Evolutionary conservation across 2,888 invertebrate genomes (phyloP).

Genomic region (Strigamia crassipes): DNA sequence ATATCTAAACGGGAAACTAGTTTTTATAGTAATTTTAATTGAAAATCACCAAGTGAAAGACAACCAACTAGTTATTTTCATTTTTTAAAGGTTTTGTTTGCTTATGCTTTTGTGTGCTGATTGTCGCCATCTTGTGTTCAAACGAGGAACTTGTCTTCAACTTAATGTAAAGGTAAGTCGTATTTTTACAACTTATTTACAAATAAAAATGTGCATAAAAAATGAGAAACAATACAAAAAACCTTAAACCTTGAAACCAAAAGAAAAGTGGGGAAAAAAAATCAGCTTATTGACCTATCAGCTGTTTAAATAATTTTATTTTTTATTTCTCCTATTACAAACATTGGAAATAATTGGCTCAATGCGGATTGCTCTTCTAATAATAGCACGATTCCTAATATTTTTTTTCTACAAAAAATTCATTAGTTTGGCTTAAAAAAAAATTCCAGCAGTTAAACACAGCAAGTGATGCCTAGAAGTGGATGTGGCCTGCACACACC

Average conservation of each 20-base stretch:
- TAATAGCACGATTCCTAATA: background rate
- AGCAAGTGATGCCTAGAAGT: constrained; percentile 15
- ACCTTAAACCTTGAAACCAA: background rate
- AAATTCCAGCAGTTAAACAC: constrained; percentile 8
- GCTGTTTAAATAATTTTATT: background rate
- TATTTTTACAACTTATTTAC: background rate
- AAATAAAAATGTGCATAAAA: background rate
- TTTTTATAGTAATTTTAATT: background rate
- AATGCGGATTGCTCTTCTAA: background rate
- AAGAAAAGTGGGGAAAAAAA: background rate
- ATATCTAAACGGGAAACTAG: background rate
- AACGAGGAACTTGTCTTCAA: constrained; percentile 38
- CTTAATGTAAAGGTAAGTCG: constrained; percentile 33
- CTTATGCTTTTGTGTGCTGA: constrained; percentile 42
- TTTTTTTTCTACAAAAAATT: background rate
- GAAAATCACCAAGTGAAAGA: background rate
- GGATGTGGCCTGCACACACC: constrained; percentile 33
- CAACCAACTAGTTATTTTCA: background rate
- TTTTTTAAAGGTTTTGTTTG: constrained; percentile 40
- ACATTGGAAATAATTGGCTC: background rate
- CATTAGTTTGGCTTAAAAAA: background rate
- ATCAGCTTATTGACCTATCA: constrained; percentile 20
- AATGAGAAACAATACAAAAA: background rate
- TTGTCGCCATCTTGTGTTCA: constrained; percentile 38
- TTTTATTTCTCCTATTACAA: background rate